Conservation (phyloP, 2,888 invertebrate genomes). For the Scotopteryx bipunctaria region DNA sequence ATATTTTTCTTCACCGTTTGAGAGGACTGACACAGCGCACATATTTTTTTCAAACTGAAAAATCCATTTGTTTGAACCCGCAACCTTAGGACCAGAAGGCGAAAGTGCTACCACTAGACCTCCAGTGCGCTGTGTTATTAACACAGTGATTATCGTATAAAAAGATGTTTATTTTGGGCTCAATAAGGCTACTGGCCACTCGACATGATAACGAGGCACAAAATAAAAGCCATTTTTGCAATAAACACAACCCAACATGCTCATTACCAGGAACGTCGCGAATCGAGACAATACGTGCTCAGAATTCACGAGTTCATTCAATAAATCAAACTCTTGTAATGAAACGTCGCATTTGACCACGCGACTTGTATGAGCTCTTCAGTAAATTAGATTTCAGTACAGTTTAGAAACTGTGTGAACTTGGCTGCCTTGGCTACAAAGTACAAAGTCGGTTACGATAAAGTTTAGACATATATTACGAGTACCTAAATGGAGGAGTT, state of each 20-base stretch:
- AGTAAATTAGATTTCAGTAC: conserved; percentile 33
- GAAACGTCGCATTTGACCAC: conserved; percentile 65
- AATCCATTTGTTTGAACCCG: no score
- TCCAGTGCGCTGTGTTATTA: no score
- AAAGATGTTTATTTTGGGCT: background rate
- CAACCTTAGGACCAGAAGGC: no score
- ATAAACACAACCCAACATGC: conserved; percentile 14
- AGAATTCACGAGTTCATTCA: conserved; percentile 56
- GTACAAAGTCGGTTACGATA: no score
- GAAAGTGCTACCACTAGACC: no score
- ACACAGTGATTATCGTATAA: no score
- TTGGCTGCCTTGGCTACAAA: no score
- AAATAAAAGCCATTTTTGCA: background rate
- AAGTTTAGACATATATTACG: no score
- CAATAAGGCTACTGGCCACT: background rate
- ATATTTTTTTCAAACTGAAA: no score
- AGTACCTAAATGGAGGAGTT: no score
- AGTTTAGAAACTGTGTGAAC: conserved; percentile 15
- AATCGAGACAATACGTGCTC: conserved; percentile 48
- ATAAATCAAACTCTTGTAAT: conserved; percentile 78
- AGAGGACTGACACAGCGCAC: no score
- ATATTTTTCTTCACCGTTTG: no score
- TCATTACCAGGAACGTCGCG: conserved; percentile 44
- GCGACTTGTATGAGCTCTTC: conserved; percentile 41
- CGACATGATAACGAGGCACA: background rate